Percentiles rank a stretch among this genome's conserved stretches.
Conservation (phyloP, 2,888 invertebrate genomes). For the Vesta saturnalis region DNA sequence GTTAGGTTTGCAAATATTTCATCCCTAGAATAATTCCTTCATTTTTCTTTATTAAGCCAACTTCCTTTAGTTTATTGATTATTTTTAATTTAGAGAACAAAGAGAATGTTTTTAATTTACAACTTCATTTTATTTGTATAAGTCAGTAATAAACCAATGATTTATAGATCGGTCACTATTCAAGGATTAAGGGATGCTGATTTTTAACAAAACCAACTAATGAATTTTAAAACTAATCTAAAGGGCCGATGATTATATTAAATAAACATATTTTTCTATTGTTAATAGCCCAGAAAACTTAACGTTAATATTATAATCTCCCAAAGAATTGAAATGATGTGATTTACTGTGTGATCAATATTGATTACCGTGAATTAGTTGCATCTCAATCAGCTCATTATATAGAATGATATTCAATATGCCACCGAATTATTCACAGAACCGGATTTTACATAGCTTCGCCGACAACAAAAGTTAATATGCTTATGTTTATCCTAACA, state of each 20-base stretch:
- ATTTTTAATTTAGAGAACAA: slow-evolving; percentile 3
- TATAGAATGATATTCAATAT: slow-evolving; percentile 44
- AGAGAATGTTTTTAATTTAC: neutral
- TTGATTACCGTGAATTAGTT: slow-evolving; percentile 26
- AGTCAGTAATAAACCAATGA: slow-evolving; percentile 17
- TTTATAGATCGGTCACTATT: slow-evolving; percentile 15
- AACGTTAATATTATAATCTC: slow-evolving; percentile 3
- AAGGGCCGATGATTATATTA: neutral
- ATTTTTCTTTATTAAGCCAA: neutral
- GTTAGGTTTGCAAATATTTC: neutral
- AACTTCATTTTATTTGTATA: slow-evolving; percentile 16
- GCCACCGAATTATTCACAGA: slow-evolving; percentile 34
- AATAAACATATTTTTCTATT: neutral
- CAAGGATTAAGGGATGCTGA: neutral
- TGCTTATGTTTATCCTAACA: slow-evolving; percentile 3
- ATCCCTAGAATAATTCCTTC: neutral
- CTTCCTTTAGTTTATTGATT: neutral
- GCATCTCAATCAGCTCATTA: slow-evolving; percentile 44
- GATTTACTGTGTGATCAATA: slow-evolving; percentile 37
- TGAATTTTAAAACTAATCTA: slow-evolving; percentile 12
- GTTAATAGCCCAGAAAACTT: neutral
- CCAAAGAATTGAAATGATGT: slow-evolving; percentile 23
- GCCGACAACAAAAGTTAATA: neutral
- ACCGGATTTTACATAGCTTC: too few species aligned
- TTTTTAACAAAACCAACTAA: slow-evolving; percentile 17